Base-by-base conservation (phyloP, 2,888 invertebrate species). In the Suillia variegata region DNA sequence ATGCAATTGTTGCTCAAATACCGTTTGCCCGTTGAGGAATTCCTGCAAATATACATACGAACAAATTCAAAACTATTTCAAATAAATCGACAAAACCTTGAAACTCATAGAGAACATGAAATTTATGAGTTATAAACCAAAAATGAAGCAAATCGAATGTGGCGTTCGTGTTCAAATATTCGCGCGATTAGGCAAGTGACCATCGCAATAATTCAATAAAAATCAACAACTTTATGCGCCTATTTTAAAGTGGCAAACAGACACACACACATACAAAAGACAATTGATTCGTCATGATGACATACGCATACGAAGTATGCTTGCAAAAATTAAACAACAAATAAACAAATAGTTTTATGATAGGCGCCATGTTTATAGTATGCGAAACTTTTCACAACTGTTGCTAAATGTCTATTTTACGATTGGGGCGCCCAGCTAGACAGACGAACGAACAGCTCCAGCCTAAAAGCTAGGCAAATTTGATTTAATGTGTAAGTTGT, bases 1-100 rank as follows among this genome's bases (percentile, higher is more conserved):
- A 91, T 87, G 79, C 93, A 93, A 71, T 89, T 83, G 62, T 75
- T 74, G 69, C 80, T 82, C 31, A 74, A 68, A 72, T 73, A 75
- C 54, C 75, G 74, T 70, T 74, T 78, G 54, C 78, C 75, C 48
- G 75, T 73, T 17, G 65, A 63, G 17, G 67, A 69, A 60, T 71
- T 70, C 55, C 78, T 78, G 64, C 5, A 71, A 69, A 53, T 20
- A 53, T 24, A n/a, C 48, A 10, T 21, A 56, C 45, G 34, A 58
- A 15, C 38, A 48, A 17, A 31, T 10, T 54, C 15, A 21, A 47
- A 34, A 33, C 34, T 53, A 34, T 34, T 45, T 48, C 24, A 49
- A n/a, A n/a, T 49, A 13, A 56, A 54, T 54, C n/a, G 26, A n/a
- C n/a, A n/a, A n/a, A 17, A 33, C 33, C 51, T 17, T 31, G 45